These are phyloP conservation scores for Chiloscyllium punctatum DNA, from an alignment of 2,797 vertebrate genomes.

Conservation along the genomic window DNA sequence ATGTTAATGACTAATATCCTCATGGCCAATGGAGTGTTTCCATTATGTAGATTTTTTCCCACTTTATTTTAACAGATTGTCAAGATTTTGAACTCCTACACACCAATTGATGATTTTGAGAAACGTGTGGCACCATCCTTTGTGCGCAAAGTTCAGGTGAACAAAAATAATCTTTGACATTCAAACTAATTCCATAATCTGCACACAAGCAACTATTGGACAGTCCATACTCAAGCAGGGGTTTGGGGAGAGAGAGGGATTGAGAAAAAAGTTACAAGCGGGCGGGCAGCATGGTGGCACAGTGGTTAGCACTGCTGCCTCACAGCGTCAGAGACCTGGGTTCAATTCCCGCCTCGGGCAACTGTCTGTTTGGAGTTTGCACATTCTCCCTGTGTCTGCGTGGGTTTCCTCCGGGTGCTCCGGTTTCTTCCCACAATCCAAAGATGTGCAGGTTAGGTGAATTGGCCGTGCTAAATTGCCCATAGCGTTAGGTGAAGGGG, in stretches of 20 bases:
- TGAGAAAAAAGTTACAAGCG: neutral
- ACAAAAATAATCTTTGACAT: conserved; percentile 27
- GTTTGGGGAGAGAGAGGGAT: neutral
- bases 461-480: too few species aligned
- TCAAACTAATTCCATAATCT: neutral
- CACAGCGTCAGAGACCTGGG: too few species aligned
- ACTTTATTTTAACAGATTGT: conserved; percentile 70
- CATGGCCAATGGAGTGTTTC: neutral
- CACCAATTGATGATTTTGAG: conserved; percentile 95
- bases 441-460: too few species aligned
- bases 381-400: too few species aligned
- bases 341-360: too few species aligned
- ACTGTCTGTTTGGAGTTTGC: too few species aligned
- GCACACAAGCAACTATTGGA: neutral
- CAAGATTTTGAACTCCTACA: conserved; percentile 96
- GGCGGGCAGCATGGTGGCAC: too few species aligned
- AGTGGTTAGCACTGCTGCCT: too few species aligned
- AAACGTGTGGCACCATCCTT: conserved; percentile 88
- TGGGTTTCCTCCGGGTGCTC: too few species aligned
- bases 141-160: conserved; percentile 93
- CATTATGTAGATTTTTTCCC: neutral
- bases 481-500: too few species aligned
- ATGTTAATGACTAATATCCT: neutral
- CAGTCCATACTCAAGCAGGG: neutral
- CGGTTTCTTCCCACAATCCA: too few species aligned